These are phyloP conservation scores for Bacillus rossius DNA, from an alignment of 1,140 invertebrate species.

Conservation along the genomic window DNA sequence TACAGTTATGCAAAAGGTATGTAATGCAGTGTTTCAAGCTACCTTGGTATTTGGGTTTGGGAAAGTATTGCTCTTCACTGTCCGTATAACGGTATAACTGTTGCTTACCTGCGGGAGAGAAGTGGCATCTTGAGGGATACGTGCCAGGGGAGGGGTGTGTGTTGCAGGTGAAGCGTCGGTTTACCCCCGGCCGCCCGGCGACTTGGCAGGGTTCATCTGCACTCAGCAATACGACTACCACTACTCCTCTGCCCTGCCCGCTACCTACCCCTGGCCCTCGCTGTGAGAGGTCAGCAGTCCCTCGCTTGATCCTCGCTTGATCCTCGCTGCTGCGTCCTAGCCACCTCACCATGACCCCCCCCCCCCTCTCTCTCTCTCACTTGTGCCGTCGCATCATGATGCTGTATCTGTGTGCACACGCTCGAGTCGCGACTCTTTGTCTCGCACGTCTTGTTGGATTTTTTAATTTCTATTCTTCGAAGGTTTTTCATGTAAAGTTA, in stretches of 20 bases:
- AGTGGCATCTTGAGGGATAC: no score
- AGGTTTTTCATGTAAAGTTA: no score
- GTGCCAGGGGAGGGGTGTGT: no score
- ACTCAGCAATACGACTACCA: conserved; percentile 73
- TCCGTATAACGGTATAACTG: no score
- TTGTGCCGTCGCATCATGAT: not conserved
- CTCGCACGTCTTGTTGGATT: no score
- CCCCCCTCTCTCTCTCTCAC: not conserved
- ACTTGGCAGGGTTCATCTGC: conserved; percentile 56
- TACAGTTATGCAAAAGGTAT: no score
- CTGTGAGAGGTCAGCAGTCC: conserved; percentile 2
- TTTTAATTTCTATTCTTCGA: no score
- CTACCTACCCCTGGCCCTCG: conserved; percentile 58
- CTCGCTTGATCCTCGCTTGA: no score
- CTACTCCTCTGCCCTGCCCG: conserved; percentile 62
- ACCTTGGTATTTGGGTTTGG: no score
- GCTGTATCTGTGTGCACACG: not conserved
- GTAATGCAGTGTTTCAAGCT: no score
- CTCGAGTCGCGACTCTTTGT: not conserved
- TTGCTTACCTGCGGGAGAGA: no score
- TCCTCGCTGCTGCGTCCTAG: not conserved
- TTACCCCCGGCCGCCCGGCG: conserved; percentile 37
- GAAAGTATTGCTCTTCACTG: no score
- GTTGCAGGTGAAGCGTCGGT: conserved; percentile 33
- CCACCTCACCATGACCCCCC: not conserved